phyloP scores from a whole-genome alignment of 2,888 invertebrate species.

The Quadroppia sp. region DNA sequence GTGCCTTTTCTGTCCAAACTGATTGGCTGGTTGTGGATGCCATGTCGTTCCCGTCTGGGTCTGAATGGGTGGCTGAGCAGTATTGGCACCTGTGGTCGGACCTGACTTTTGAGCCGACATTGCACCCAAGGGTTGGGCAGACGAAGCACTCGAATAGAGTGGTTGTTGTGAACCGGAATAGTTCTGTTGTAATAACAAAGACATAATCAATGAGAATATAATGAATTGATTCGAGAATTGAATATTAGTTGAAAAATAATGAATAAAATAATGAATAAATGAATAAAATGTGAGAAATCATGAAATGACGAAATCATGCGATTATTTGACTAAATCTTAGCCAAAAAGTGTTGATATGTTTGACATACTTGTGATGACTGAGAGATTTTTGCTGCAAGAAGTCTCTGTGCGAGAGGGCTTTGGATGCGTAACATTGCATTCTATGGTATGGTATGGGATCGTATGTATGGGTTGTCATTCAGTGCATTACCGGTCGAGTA shows the following conservation, averaged over 20 bases:
- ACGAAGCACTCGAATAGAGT: slow-evolving; percentile 14
- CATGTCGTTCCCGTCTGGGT: slow-evolving; percentile 36
- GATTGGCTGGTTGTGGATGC: slow-evolving; percentile 29
- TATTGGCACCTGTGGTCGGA: slow-evolving; percentile 12
- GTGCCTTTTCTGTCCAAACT: slow-evolving; percentile 47
- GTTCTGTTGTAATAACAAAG: not conserved
- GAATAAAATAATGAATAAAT: not conserved
- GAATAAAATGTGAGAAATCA: not conserved
- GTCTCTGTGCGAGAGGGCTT: slow-evolving; percentile 46
- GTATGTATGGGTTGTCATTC: too few relatives aligned
- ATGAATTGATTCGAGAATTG: not conserved
- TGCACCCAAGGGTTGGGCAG: slow-evolving; percentile 32
- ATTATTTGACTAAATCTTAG: slow-evolving; percentile 17
- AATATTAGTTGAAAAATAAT: not conserved
- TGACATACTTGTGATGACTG: slow-evolving; percentile 31
- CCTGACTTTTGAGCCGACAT: slow-evolving; percentile 29
- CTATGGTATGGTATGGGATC: slow-evolving; percentile 30
- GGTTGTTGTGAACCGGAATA: slow-evolving; percentile 26
- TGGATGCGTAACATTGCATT: slow-evolving; percentile 47
- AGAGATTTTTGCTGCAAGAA: slow-evolving; percentile 44
- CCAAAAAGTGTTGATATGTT: not conserved
- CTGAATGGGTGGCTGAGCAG: slow-evolving; percentile 6
- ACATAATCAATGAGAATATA: not conserved
- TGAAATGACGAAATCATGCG: not conserved
- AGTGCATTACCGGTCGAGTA: not conserved